A percentile compares a stretch with the other conserved stretches of the same genome.
Evolutionary conservation across 1,140 invertebrate genomes (phyloP).

Genomic region (Panulirus ornatus): DNA sequence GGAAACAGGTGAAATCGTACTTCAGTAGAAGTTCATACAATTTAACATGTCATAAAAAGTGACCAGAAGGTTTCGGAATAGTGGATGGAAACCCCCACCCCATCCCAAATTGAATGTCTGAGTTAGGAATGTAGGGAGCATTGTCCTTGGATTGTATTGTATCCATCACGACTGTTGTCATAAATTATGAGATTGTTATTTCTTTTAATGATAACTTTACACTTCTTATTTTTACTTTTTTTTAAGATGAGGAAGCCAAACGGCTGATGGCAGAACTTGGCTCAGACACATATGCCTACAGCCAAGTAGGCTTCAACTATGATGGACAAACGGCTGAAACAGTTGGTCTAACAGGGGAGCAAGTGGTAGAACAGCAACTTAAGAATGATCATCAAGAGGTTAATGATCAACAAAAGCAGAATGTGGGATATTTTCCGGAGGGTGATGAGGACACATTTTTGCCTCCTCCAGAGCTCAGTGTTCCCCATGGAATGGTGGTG

Average conservation of each 20-base stretch:
- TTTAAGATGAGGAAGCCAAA: constrained; percentile 93
- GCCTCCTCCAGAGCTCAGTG: constrained; percentile 84
- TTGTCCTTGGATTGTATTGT: too few species aligned
- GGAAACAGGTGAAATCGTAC: too few species aligned
- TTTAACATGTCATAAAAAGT: too few species aligned
- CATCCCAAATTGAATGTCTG: too few species aligned
- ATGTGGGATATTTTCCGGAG: constrained; percentile 78
- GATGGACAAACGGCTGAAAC: constrained; percentile 78
- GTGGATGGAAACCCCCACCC: too few species aligned
- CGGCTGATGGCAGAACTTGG: constrained; percentile 87
- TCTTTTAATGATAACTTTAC: too few species aligned
- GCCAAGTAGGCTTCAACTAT: constrained; percentile 90
- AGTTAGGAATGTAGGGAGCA: too few species aligned
- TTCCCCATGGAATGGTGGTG: constrained; percentile 86
- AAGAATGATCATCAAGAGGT: constrained; percentile 53
- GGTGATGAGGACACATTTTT: constrained; percentile 86
- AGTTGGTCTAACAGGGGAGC: neutral
- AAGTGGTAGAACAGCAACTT: constrained; percentile 46
- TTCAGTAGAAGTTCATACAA: too few species aligned
- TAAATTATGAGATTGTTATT: too few species aligned
- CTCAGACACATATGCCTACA: constrained; percentile 83
- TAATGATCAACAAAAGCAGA: constrained; percentile 77
- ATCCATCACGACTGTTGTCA: too few species aligned
- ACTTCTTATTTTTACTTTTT: constrained; percentile 56
- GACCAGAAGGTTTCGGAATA: too few species aligned